phyloP scores from a whole-genome alignment of 2,888 invertebrate species.

The Philopedon plagiatum region DNA sequence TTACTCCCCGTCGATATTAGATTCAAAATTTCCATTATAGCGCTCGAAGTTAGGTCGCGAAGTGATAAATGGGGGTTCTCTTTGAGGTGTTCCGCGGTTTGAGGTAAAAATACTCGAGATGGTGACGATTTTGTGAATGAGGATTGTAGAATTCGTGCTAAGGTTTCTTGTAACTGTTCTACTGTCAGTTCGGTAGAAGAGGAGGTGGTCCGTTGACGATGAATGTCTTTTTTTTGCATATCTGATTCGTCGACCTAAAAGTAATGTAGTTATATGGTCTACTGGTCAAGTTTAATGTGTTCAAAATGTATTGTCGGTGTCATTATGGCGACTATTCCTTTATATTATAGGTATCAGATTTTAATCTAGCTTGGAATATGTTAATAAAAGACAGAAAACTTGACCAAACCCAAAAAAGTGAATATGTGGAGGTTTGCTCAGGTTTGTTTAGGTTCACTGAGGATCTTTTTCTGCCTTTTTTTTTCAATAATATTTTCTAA shows the following conservation, averaged over 20 bases:
- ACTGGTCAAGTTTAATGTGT: no score
- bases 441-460: no score
- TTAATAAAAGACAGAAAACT: no score
- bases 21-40: constrained; percentile 76
- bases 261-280: no score
- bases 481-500: no score
- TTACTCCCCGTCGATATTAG: constrained; percentile 64
- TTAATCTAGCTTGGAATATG: no score
- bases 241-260: constrained; percentile 72
- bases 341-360: no score
- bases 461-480: no score
- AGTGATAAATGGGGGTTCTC: constrained; percentile 71
- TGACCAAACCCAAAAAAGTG: no score
- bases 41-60: constrained; percentile 75
- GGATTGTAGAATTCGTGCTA: constrained; percentile 80
- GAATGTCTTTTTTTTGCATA: constrained; percentile 69
- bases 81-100: constrained; percentile 67
- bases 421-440: no score
- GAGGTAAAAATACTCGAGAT: constrained; percentile 69
- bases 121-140: constrained; percentile 74
- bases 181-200: constrained; percentile 74
- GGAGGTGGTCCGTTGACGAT: constrained; percentile 63
- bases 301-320: no score
- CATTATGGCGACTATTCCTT: no score
- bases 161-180: constrained; percentile 76